Conservation (phyloP, 2,888 invertebrate species). For the Micropterix aruncella region DNA sequence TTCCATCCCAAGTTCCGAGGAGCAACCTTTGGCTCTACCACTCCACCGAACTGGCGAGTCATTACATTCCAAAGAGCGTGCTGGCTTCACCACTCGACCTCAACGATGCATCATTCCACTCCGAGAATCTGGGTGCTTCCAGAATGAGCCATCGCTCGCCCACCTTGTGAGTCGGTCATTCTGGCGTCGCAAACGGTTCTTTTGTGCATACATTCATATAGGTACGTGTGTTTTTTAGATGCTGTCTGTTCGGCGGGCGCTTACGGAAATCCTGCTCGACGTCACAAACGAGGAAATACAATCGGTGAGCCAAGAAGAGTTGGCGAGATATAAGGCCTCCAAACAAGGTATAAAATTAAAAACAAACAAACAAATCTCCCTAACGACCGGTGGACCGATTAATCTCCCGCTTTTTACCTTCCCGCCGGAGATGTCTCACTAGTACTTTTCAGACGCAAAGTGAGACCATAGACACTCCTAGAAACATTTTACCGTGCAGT, state of each 20-base stretch:
- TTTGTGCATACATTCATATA: constrained; percentile 4
- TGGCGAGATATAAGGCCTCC: constrained; percentile 64
- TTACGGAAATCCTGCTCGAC: constrained; percentile 89
- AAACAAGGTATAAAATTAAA: constrained; percentile 61
- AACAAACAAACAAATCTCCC: constrained; percentile 1
- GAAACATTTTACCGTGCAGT: background rate
- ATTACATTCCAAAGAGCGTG: too few species aligned
- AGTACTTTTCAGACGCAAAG: too few species aligned
- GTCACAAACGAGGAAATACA: constrained; percentile 86
- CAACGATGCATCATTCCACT: too few species aligned
- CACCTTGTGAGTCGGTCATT: too few species aligned
- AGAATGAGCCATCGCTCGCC: too few species aligned
- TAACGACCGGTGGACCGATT: background rate
- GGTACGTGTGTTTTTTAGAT: constrained; percentile 40
- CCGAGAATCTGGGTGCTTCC: too few species aligned
- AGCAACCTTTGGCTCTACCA: too few species aligned
- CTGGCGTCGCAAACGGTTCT: constrained; percentile 3
- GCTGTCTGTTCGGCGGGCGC: constrained; percentile 70
- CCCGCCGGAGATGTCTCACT: too few species aligned
- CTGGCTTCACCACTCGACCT: too few species aligned
- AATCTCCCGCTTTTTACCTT: background rate
- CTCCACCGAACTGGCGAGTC: too few species aligned
- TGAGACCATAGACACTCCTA: background rate
- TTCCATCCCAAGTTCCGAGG: too few species aligned
- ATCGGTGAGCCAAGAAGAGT: constrained; percentile 72